These are phyloP conservation scores for Climacteris rufus DNA, from an alignment of 2,113 vertebrate genomes.

Conservation along the genomic window DNA sequence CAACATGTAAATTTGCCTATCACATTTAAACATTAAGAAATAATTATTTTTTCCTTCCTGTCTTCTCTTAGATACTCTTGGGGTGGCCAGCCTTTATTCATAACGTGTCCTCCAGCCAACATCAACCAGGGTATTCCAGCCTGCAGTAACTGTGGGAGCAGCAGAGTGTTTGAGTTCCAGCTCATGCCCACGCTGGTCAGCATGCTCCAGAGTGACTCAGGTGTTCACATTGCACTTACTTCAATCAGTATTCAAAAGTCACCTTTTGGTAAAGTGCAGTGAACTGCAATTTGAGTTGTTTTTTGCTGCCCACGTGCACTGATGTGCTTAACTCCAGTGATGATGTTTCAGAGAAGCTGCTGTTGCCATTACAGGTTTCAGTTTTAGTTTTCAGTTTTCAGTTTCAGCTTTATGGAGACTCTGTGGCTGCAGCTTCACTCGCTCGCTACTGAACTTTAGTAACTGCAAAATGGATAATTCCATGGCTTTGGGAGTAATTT, in stretches of 20 bases:
- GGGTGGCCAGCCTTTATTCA: slow-evolving; percentile 79
- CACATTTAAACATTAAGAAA: neutral
- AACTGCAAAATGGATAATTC: neutral
- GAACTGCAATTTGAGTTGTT: neutral
- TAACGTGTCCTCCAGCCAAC: slow-evolving; percentile 52
- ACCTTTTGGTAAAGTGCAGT: neutral
- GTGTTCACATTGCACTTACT: neutral
- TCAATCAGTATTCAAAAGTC: neutral
- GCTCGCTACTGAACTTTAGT: neutral
- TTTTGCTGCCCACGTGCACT: neutral
- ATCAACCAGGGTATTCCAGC: slow-evolving; percentile 37
- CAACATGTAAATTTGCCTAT: neutral
- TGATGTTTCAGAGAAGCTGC: neutral
- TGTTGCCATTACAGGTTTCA: neutral
- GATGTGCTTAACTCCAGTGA: neutral
- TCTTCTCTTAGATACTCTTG: slow-evolving; percentile 75
- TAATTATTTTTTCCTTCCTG: neutral
- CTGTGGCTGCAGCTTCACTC: neutral
- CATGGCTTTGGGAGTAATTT: neutral
- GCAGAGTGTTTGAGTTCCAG: slow-evolving; percentile 82
- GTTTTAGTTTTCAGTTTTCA: too few relatives aligned
- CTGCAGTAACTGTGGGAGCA: slow-evolving; percentile 73
- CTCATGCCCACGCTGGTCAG: slow-evolving; percentile 85
- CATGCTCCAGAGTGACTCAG: slow-evolving; percentile 70
- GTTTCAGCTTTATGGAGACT: neutral